A percentile compares a stretch with the other conserved stretches of the same genome.
These are phyloP conservation scores for Pelvicachromis taeniatus DNA, from an alignment of 2,113 vertebrate genomes.

Conservation along the genomic window DNA sequence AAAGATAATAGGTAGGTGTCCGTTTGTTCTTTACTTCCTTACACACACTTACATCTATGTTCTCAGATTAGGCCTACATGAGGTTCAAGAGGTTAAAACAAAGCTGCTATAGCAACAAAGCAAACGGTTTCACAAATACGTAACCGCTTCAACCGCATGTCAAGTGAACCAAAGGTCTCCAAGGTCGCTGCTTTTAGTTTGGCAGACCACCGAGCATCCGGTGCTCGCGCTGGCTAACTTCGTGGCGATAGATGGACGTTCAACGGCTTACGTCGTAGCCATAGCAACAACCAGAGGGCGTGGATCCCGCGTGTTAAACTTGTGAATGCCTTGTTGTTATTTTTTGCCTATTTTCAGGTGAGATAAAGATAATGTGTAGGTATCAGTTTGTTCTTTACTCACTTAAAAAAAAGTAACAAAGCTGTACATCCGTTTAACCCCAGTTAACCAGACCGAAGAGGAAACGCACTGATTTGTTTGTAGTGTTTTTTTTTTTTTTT, in stretches of 20 bases:
- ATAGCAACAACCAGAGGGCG: constrained; percentile 33
- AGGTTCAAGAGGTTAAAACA: neutral
- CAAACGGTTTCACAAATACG: neutral
- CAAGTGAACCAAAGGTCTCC: neutral
- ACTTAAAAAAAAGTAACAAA: neutral
- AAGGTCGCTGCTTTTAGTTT: constrained; percentile 13
- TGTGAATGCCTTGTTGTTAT: neutral
- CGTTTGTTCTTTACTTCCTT: neutral
- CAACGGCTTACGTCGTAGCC: constrained; percentile 24
- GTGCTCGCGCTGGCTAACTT: neutral
- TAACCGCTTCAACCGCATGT: neutral
- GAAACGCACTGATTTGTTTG: constrained; percentile 18
- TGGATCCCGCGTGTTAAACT: neutral
- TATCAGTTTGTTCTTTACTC: neutral
- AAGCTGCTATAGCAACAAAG: neutral
- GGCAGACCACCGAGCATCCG: neutral
- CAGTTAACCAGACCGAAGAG: neutral
- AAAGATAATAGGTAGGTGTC: constrained; percentile 58
- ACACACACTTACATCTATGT: too few species aligned
- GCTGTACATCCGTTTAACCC: neutral
- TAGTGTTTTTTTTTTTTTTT: neutral
- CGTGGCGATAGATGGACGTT: neutral
- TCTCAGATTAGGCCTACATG: too few species aligned
- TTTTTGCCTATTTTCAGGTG: neutral
- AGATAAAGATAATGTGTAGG: constrained; percentile 52